Evolutionary conservation across 1,140 invertebrate species (phyloP).

Genomic region (Wiebesia pumilae): DNA sequence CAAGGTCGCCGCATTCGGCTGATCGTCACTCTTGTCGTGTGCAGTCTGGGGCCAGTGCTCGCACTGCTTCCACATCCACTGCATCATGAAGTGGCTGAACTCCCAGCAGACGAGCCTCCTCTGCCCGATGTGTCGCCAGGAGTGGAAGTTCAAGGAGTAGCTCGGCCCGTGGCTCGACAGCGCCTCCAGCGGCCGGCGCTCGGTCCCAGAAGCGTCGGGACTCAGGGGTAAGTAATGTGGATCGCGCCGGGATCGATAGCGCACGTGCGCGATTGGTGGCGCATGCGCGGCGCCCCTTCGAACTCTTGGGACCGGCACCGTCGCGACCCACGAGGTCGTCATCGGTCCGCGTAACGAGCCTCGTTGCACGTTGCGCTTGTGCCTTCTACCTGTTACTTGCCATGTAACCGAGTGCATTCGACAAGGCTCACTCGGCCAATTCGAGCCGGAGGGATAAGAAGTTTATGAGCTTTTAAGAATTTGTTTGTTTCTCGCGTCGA

Average conservation of each 20-base stretch:
- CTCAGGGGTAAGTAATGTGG: conserved; percentile 1
- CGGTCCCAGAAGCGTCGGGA: background rate
- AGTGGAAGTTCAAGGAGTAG: conserved; percentile 97
- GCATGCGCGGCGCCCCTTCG: background rate
- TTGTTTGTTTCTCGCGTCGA: background rate
- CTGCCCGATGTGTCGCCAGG: conserved; percentile 99
- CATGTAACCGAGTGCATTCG: too few relatives aligned
- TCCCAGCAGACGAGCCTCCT: conserved; percentile 95
- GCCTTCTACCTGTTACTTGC: too few relatives aligned
- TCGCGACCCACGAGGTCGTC: too few relatives aligned
- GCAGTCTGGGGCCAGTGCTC: conserved; percentile 98
- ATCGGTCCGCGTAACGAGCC: too few relatives aligned
- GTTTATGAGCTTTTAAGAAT: background rate
- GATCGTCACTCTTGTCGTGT: conserved; percentile 48
- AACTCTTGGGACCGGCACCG: background rate
- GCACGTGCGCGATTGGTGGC: background rate
- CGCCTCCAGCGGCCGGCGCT: background rate
- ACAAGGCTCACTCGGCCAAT: too few relatives aligned
- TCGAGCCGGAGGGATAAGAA: background rate
- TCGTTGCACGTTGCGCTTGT: too few relatives aligned
- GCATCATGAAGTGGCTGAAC: conserved; percentile 99
- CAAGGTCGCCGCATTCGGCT: background rate
- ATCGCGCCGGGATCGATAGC: background rate
- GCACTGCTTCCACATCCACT: conserved; percentile 99
- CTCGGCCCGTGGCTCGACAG: background rate